A percentile compares a stretch with the other conserved stretches of the same genome.
phyloP scores from a whole-genome alignment of 2,113 vertebrate species.

The Oophaga pumilio region DNA sequence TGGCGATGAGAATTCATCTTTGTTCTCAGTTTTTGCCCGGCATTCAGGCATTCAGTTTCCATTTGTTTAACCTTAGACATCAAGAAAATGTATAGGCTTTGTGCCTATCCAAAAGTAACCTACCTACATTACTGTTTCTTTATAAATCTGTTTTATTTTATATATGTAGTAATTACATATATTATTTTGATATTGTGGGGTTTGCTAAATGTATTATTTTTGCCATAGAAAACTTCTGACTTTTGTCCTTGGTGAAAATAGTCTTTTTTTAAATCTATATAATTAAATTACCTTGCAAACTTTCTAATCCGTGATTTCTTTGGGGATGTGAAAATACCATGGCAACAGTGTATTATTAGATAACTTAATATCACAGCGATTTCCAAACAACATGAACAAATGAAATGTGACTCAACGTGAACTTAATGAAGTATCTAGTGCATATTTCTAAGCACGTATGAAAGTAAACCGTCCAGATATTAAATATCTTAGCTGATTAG shows the following conservation, averaged over 20 bases:
- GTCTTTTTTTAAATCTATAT: constrained; percentile 8
- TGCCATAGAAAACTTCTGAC: background rate
- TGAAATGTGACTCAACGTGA: background rate
- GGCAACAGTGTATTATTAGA: constrained; percentile 33
- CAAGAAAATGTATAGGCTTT: background rate
- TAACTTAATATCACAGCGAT: constrained; percentile 19
- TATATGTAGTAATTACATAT: background rate
- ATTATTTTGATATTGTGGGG: background rate
- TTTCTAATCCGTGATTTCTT: constrained; percentile 30
- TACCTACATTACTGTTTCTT: background rate
- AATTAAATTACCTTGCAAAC: constrained; percentile 50
- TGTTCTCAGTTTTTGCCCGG: too few species aligned
- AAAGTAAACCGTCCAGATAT: background rate
- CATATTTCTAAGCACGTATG: background rate
- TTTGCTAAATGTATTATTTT: background rate
- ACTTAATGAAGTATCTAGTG: constrained; percentile 9
- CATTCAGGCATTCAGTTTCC: too few species aligned
- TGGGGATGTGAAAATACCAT: constrained; percentile 32
- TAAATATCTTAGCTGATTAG: background rate
- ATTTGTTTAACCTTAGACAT: background rate
- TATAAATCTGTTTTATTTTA: background rate
- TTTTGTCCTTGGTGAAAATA: constrained; percentile 2
- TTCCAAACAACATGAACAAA: constrained; percentile 23
- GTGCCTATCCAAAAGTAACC: background rate
- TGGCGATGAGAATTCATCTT: too few species aligned